Evolutionary conservation across 2,888 invertebrate species (phyloP).

Genomic region (Terebella lapidaria): DNA sequence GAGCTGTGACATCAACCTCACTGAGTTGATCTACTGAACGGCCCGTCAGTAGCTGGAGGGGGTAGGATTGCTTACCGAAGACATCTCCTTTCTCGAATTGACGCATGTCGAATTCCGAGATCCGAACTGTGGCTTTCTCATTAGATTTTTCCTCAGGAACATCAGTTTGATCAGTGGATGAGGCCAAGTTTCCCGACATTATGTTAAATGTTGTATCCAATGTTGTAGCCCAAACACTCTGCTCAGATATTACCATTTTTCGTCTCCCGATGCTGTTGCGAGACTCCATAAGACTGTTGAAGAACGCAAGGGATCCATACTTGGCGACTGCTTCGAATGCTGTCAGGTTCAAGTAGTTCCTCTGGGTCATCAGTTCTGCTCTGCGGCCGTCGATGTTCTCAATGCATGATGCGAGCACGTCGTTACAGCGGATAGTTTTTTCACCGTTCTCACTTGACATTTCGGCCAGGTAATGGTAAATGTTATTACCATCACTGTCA

Average conservation of each 20-base stretch:
- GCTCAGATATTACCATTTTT: no score
- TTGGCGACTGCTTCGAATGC: not conserved
- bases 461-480: no score
- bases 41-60: not conserved
- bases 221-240: no score
- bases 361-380: no score
- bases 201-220: not conserved
- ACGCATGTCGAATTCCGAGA: not conserved
- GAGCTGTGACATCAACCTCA: not conserved
- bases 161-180: no score
- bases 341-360: not conserved
- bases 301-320: not conserved
- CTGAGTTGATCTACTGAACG: not conserved
- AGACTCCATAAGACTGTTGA: not conserved
- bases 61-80: not conserved
- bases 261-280: not conserved
- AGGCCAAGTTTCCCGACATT: no score
- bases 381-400: not conserved
- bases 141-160: no score
- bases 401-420: not conserved
- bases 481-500: not conserved
- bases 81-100: not conserved
- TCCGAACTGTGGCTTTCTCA: no score
- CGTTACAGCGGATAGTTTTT: not conserved
- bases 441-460: not conserved